Conservation (phyloP, 2,888 invertebrate species). For the Abrostola triplasia region DNA sequence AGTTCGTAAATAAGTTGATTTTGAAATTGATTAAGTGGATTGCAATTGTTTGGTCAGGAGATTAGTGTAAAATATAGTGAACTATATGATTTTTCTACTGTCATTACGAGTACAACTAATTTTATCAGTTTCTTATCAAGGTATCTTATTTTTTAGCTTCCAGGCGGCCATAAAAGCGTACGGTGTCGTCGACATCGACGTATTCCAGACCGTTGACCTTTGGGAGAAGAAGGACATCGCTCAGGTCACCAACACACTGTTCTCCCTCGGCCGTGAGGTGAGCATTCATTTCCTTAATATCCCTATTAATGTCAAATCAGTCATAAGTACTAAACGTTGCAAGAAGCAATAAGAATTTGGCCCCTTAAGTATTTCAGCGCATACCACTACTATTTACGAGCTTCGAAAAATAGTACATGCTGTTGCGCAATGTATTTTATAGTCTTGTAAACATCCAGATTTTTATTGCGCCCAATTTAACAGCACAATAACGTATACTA, state of each 20-base stretch:
- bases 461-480: conserved; percentile 38
- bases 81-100: neutral
- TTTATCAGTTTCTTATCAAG: neutral
- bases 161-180: conserved; percentile 95
- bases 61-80: too few species aligned
- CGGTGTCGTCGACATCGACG: conserved; percentile 96
- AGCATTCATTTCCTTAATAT: conserved; percentile 55
- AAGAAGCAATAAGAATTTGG: conserved; percentile 10
- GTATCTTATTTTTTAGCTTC: conserved; percentile 86
- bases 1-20: too few species aligned
- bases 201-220: conserved; percentile 98
- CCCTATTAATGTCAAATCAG: conserved; percentile 13
- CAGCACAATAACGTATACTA: conserved; percentile 37
- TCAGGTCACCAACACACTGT: conserved; percentile 94
- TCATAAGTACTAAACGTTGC: conserved; percentile 8
- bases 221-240: conserved; percentile 98
- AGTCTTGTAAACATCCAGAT: conserved; percentile 46
- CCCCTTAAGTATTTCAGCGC: conserved; percentile 16
- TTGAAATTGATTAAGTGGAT: too few species aligned
- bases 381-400: conserved; percentile 30
- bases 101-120: neutral
- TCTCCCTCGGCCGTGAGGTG: conserved; percentile 95
- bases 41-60: too few species aligned
- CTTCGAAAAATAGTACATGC: conserved; percentile 24
- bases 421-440: conserved; percentile 49